Base-by-base conservation (phyloP, 2,888 invertebrate genomes). In the Pachliopta kotzebuea region DNA sequence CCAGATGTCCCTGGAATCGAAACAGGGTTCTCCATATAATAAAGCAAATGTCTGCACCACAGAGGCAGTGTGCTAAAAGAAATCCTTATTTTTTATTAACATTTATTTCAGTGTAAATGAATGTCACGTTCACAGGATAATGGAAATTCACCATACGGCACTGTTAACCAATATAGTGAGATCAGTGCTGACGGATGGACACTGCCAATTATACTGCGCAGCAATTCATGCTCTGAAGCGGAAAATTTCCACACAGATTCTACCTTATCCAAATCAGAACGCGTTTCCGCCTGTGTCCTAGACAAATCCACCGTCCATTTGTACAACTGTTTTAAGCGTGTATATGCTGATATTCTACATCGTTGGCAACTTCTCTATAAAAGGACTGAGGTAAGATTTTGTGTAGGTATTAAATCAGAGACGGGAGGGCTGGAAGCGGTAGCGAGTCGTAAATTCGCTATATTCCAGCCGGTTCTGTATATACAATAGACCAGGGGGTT, bases 331-430 rank as follows among this genome's bases (percentile, higher is more conserved):
- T 97, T 96, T 75, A 98, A 98, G 83, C 93, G 95, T 71, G 94
- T 94, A 0, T 99, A 99, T 79, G 97, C 98, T 0, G 97, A 98
- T 79, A 94, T 98, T 29, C 90, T 99, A 55, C 96, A 97, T 76
- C 92, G 96, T 45, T 98, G 97, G 97, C 95, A 95, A 71, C 86
- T 97, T 63, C 88, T 96, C 52, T 95, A 96, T 73, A 95, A 95
- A 64, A 93, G 96, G 72, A 95, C 96, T n/a, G 94, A 94, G 93
- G 95, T 97, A 52, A 74, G 72, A 66, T 45, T 45, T 45, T 45
- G n/a, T 45, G 18, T n/a, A 45, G 8, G 11, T n/a, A n/a, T n/a
- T n/a, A n/a, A n/a, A n/a, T n/a, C 9, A 0, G 31, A 11, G 2
- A 9, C 31, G 31, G 31, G 31, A 31, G 11, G 31, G 1, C 8